phyloP scores from a whole-genome alignment of 2,797 vertebrate species.

The Thalassophryne amazonica region DNA sequence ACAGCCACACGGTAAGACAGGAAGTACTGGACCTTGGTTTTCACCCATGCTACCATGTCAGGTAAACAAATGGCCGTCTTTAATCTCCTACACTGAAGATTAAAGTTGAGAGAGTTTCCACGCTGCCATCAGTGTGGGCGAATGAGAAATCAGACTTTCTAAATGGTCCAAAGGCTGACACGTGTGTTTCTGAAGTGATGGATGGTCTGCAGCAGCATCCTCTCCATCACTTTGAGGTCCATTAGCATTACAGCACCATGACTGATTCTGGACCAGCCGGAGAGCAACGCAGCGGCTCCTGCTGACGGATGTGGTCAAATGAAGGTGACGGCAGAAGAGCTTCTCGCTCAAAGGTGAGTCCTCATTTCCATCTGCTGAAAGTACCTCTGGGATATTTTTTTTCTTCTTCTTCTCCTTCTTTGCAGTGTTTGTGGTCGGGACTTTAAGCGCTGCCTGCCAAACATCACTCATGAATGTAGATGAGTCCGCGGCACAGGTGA shows the following conservation, averaged over 20 bases:
- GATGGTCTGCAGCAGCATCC: slow-evolving; percentile 25
- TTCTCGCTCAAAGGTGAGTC: slow-evolving; percentile 4
- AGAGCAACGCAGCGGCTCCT: not conserved
- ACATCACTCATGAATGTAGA: slow-evolving; percentile 63
- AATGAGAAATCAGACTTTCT: too few relatives aligned
- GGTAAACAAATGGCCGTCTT: too few relatives aligned
- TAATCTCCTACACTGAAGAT: too few relatives aligned
- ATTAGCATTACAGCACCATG: slow-evolving; percentile 56
- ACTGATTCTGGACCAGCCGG: slow-evolving; percentile 38
- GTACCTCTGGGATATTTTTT: slow-evolving; percentile 27
- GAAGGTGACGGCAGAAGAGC: not conserved
- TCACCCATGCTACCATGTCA: too few relatives aligned
- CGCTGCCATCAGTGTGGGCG: too few relatives aligned
- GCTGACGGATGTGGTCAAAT: slow-evolving; percentile 22
- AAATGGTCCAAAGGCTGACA: not conserved
- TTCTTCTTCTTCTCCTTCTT: slow-evolving; percentile 8
- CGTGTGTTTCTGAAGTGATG: slow-evolving; percentile 43
- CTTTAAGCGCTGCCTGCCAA: slow-evolving; percentile 37
- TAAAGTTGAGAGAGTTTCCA: too few relatives aligned
- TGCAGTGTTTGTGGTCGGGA: slow-evolving; percentile 42
- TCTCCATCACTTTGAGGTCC: slow-evolving; percentile 38
- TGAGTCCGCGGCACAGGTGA: slow-evolving; percentile 65
- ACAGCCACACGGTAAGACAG: too few relatives aligned
- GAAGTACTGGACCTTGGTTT: too few relatives aligned
- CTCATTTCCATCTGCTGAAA: slow-evolving; percentile 13